Evolutionary conservation across 2,888 invertebrate species (phyloP).

Genomic region (Ecliptopera silaceata): DNA sequence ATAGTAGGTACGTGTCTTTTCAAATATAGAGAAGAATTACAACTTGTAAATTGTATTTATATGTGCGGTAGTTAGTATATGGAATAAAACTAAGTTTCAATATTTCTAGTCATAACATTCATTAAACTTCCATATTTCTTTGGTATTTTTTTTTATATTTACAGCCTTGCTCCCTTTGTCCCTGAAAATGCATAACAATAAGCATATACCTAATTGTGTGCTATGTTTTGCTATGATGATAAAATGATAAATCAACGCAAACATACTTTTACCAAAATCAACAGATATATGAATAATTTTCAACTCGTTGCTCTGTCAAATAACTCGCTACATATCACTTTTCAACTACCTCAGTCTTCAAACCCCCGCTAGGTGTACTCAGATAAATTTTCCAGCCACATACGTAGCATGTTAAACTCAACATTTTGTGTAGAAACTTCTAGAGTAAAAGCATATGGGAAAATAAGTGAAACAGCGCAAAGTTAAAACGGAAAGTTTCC

Average conservation of each 20-base stretch:
- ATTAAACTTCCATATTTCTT: background rate
- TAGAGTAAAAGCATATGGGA: background rate
- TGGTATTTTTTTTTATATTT: too few relatives aligned
- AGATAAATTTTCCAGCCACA: too few relatives aligned
- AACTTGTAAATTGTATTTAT: background rate
- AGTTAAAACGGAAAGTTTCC: conserved; percentile 31
- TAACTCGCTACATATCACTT: background rate
- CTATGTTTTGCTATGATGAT: too few relatives aligned
- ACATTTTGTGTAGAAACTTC: background rate
- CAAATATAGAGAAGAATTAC: conserved; percentile 1
- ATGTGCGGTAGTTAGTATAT: background rate
- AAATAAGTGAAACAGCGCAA: conserved; percentile 26
- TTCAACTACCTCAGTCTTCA: background rate
- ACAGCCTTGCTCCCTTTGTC: too few relatives aligned
- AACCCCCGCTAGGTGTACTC: background rate
- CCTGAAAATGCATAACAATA: too few relatives aligned
- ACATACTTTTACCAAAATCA: too few relatives aligned
- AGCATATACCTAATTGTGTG: too few relatives aligned
- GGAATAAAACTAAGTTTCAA: background rate
- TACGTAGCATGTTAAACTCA: background rate
- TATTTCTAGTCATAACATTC: background rate
- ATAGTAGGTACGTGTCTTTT: conserved; percentile 15
- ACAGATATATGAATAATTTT: too few relatives aligned
- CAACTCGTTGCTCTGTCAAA: background rate
- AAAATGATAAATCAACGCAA: background rate